Evolutionary conservation across 2,888 invertebrate species (phyloP).

Genomic region (Cheilosia vulpina): DNA sequence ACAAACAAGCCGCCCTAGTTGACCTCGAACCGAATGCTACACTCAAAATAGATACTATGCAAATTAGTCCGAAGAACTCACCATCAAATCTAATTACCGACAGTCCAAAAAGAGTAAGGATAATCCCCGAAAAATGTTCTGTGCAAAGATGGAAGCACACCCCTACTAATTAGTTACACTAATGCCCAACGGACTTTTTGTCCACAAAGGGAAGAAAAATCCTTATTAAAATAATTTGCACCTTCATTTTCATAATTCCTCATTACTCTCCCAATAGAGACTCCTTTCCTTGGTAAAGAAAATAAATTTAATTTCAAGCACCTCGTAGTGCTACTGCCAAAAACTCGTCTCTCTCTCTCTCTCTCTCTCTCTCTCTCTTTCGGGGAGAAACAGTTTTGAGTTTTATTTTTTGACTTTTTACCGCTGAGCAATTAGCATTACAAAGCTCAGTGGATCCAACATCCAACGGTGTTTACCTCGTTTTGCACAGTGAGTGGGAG

Average conservation of each 20-base stretch:
- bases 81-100: constrained; percentile 32
- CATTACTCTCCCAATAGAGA: constrained; percentile 39
- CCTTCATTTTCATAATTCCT: constrained; percentile 67
- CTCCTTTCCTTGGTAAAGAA: constrained; percentile 33
- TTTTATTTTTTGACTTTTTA: constrained; percentile 56
- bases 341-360: constrained; percentile 15
- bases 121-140: constrained; percentile 19
- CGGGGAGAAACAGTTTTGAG: constrained; percentile 26
- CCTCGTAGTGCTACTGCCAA: not conserved
- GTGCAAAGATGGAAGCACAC: not conserved
- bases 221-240: constrained; percentile 43
- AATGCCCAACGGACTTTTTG: constrained; percentile 28
- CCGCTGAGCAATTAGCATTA: constrained; percentile 63
- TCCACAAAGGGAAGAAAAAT: constrained; percentile 14
- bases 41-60: not conserved
- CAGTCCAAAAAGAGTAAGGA: constrained; percentile 20
- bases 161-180: constrained; percentile 15
- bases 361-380: constrained; percentile 6
- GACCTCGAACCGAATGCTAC: too few relatives aligned
- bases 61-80: constrained; percentile 12
- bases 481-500: not conserved
- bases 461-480: not conserved
- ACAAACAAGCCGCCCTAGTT: too few relatives aligned
- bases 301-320: constrained; percentile 46
- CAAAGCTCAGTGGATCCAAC: constrained; percentile 48